phyloP scores from a whole-genome alignment of 2,113 vertebrate species.

The Phainopepla nitens region DNA sequence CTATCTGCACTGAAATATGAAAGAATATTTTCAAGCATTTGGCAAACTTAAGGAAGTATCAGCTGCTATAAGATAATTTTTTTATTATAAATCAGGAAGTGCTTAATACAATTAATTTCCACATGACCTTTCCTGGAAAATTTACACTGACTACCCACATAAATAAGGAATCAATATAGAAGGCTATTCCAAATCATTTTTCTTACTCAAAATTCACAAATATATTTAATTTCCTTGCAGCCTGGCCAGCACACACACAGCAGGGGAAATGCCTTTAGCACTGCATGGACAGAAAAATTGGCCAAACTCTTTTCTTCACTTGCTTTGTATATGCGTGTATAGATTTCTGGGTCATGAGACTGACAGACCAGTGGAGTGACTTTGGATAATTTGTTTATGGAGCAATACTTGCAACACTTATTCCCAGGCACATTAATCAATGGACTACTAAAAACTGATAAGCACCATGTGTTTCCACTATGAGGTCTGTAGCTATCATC shows the following conservation, averaged over 20 bases:
- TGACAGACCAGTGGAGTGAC: conserved; percentile 27
- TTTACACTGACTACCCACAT: background rate
- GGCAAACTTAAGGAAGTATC: background rate
- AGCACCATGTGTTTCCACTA: background rate
- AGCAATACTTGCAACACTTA: background rate
- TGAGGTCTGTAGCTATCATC: background rate
- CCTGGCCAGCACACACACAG: background rate
- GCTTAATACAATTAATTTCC: background rate
- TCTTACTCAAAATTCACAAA: background rate
- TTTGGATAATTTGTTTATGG: background rate
- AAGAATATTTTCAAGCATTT: background rate
- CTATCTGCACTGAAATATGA: background rate
- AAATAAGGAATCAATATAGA: background rate
- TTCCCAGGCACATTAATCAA: conserved; percentile 24
- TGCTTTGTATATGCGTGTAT: rapidly evolving
- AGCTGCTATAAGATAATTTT: background rate
- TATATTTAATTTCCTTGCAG: background rate
- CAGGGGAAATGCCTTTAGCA: background rate
- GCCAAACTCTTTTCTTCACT: background rate
- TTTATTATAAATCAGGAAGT: background rate
- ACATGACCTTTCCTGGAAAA: background rate
- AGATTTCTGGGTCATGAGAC: conserved; percentile 22
- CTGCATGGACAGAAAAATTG: background rate
- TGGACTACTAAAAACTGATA: background rate
- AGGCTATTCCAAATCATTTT: background rate